Base-by-base conservation (phyloP, 2,113 vertebrate species). In the Myodes glareolus region DNA sequence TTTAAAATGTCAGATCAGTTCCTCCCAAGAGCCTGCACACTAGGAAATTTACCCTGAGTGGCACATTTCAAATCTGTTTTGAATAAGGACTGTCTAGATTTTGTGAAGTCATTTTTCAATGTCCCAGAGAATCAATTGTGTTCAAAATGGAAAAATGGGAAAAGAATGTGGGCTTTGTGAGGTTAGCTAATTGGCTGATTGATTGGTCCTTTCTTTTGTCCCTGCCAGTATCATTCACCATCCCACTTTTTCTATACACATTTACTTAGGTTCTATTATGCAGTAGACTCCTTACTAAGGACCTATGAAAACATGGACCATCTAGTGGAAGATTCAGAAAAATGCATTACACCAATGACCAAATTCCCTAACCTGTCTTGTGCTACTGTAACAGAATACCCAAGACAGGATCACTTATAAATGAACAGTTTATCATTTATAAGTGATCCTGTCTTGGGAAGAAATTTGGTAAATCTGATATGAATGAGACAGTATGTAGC, bases 41-140 rank as follows among this genome's bases (percentile, higher is more conserved):
- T 7, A 67, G 45, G 3, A 93, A 86, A 17, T 92, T 97, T 92
- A 70, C 12, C 33, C 95, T n/a, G 33, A 95, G 73, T 33, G 63
- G 13, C 42, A 67, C 1, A 16, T 86, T 97, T 67, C 9, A 65
- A 93, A 81, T 76, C 87, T 88, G 9, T 93, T 92, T 92, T 89
- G 77, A 76, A 47, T 85, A 29, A 81, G 1, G 0, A 76, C 11
- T 94, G 45, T 88, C 36, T 86, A 88, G 36, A 73, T 92, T 77
- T 92, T 12, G 42, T 93, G 23, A 31, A 52, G 23, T 91, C 31
- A 33, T 78, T 96, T 95, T 39, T 42, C n/a, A 94, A 7, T 58
- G 16, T 58, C 50, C 25, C 58, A 7, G 0, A 92, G 25, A 29
- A 92, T 81, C 39, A 81, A 55, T 27, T 63, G 3, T 77, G 16